Evolutionary conservation across 2,797 vertebrate species (phyloP), one percentile per base, ranked within the genome.

Genomic region (Gorsachius magnificus): DNA sequence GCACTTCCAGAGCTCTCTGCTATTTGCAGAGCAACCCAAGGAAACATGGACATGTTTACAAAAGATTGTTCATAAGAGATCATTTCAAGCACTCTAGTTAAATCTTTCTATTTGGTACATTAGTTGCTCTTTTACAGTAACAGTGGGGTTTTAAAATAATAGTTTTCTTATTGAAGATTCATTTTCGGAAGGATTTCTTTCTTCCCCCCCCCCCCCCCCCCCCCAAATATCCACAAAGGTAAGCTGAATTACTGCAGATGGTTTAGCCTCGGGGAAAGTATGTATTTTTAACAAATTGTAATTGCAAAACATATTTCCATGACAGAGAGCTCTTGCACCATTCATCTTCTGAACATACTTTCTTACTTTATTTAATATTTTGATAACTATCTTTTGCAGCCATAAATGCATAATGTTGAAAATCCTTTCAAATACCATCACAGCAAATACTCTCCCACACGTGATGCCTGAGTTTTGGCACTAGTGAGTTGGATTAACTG

Each of bases 71-170:
- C 63, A 2, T 65, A 80, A 86, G 92, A 95, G 92, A 96, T 94
- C 61, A 33, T 72, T 93, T 90, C 90, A 76, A 78, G 35, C 51
- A 68, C 74, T 77, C 77, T 20, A 61, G 74, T 87, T 41, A 75
- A 77, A 86, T 84, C 71, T 77, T 93, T 84, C 48, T 81, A 35
- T 93, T 84, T 93, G 57, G 92, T 93, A 87, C 80, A 33, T 81
- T 93, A 95, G 95, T 97, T 97, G 94, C 58, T 69, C 77, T 77
- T 80, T 77, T 88, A 68, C 83, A 95, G 53, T 90, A 93, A 90
- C 82, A 84, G 54, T 54, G 57, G 65, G 2, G 18, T 33, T 82
- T 78, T 75, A n/a, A 96, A 96, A 85, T 29, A 94, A 50, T 13
- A 26, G 60, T 76, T 91, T 96, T 91, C 65, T 90, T 92, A 79